Base-by-base conservation (phyloP, 2,797 vertebrate genomes). In the Steatocranus sp. region DNA sequence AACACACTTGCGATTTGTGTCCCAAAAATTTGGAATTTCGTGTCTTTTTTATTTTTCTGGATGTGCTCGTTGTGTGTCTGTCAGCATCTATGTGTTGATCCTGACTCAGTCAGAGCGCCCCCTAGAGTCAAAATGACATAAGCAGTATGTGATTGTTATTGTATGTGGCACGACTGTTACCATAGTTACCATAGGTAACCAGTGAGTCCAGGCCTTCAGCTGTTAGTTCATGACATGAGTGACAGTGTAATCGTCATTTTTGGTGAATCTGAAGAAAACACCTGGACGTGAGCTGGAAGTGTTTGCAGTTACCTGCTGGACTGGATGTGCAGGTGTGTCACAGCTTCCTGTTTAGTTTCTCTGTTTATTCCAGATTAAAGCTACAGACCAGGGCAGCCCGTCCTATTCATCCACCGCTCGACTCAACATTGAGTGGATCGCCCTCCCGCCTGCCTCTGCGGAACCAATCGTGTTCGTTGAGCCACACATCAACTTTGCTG, bases 391-490 rank as follows among this genome's bases (percentile, higher is more conserved):
- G 0, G 98, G 98, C 63, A 96, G 82, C 56, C 97, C 98, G 0
- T 78, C 95, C 0, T 96, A 93, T 51, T 97, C 95, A 1, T 96
- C 97, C 53, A 97, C 96, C 0, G 94, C 98, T 8, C 95, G 98
- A 8, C 97, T 99, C 0, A 97, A 98, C 94, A 95, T 99, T 1
- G 96, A 97, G 86, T 99, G 98, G 98, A 93, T 98, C 5, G 49
- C 95, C 9, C 93, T 49, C 63, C 97, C 97, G 0, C 70, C 93
- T 7, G 94, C 96, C 3, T 96, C 96, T 25, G 83, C 95, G 0
- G 96, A 97, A 20, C 94, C 95, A 0, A 94, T 99, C 81, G 93
- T 94, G 7, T 99, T 99, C 0, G 97, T 99, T 0, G 98, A 99
- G 14, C 95, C 96, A 3, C 96, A 97, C 85, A 98, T 97, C 81